Evolutionary conservation across 23 tunicate genomes (phyloP).

Genomic region (Ciona savignyi): DNA sequence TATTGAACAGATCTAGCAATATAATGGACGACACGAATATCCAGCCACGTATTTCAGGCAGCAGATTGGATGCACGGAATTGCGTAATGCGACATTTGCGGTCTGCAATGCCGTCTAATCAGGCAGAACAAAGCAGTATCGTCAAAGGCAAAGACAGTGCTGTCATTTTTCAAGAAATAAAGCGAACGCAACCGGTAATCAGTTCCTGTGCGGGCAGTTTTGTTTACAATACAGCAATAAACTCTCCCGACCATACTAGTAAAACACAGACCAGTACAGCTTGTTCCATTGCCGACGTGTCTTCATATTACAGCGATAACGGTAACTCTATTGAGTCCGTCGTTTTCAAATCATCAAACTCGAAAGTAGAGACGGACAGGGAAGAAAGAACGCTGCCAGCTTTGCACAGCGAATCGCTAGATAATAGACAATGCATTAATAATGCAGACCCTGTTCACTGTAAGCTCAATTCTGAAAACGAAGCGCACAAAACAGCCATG

Average conservation of each 20-base stretch:
- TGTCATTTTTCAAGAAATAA: no score
- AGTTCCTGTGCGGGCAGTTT: background rate
- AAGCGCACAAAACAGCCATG: background rate
- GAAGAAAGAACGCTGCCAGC: background rate
- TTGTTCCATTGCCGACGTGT: background rate
- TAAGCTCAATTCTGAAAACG: background rate
- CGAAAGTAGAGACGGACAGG: background rate
- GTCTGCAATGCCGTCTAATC: background rate
- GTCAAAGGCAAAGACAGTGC: no score
- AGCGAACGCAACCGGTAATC: no score
- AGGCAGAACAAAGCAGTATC: background rate
- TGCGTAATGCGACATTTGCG: background rate
- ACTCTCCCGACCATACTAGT: background rate
- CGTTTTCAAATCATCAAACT: background rate
- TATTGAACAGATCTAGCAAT: no score
- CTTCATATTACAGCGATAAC: background rate
- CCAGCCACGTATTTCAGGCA: background rate
- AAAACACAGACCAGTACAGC: no score
- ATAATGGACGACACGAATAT: background rate
- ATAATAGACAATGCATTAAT: background rate
- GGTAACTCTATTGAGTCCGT: background rate
- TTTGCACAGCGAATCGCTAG: background rate
- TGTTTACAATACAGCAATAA: background rate
- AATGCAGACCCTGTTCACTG: background rate
- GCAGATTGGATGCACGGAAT: background rate